Evolutionary conservation across 2,888 invertebrate species (phyloP), one percentile per base, ranked within the genome.

Genomic region (Oligia strigilis): DNA sequence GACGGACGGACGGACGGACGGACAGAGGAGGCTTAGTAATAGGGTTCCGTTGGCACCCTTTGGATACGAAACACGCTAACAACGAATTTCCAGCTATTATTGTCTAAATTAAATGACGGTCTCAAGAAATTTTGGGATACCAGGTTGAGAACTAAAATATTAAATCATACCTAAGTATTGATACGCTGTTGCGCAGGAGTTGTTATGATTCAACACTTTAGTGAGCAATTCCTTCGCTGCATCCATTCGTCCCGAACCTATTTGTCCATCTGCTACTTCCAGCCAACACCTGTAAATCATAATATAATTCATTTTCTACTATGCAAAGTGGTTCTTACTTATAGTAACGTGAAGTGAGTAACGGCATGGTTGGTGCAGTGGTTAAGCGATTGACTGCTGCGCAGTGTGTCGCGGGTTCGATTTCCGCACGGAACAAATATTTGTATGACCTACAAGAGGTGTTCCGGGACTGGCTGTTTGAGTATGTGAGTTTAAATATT

Each of bases 101-200:
- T 8, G 29, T 29, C 46, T 1, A n/a, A 43, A 14, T 67, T 43
- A 23, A 43, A 67, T 43, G 8, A 43, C 3, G 23, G 49, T 36
- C 13, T 70, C 1, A 36, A 52, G 49, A 6, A 23, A 8, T 8
- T 19, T 36, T 11, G 19, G 29, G 0, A 69, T 13, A 46, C 8
- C 2, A 43, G 8, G 4, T 5, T 36, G 65, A 65, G 11, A 49
- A 46, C n/a, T n/a, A 19, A n/a, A 52, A 43, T 49, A 40, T 49
- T 9, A 17, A 17, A 1, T 87, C 87, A 87, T 88, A 97, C 97
- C 97, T 73, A 97, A 93, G 81, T 98, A 98, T 94, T 99, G 99
- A 93, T 99, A 99, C 0, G 99, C 99, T 88, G 99, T 98, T 29
- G 98, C 98, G 92, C 99, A 99, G 0, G 99, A 99, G 88, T 98